Conservation (phyloP, 53 echinoderm and acorn worm species). For the Paracentrotus lividus region DNA sequence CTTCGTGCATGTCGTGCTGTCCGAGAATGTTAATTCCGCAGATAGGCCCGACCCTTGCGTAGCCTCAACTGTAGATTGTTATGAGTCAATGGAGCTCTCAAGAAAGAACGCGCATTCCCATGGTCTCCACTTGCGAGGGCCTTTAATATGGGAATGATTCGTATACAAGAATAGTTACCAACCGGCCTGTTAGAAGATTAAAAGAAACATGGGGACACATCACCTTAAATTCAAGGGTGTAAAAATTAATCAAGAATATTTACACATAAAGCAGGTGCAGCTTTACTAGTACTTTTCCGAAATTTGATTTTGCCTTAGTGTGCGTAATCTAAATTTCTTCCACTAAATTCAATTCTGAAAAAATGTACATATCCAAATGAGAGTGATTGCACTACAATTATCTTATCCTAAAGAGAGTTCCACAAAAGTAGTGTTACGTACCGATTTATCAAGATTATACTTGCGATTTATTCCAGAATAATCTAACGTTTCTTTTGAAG, state of each 20-base stretch:
- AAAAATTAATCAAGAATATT: too few relatives aligned
- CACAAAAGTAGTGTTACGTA: neutral
- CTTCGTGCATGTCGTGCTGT: too few relatives aligned
- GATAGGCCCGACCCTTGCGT: too few relatives aligned
- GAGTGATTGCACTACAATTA: neutral
- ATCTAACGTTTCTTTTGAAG: slow-evolving; percentile 12
- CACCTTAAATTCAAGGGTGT: too few relatives aligned
- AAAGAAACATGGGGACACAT: neutral
- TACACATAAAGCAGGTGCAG: neutral
- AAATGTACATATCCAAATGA: neutral
- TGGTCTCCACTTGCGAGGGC: too few relatives aligned
- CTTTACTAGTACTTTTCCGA: neutral
- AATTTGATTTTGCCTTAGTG: neutral
- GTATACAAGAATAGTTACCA: too few relatives aligned
- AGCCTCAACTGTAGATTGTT: too few relatives aligned
- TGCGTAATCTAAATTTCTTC: neutral
- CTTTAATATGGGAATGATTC: too few relatives aligned
- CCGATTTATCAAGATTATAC: slow-evolving; percentile 23
- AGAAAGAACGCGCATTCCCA: too few relatives aligned
- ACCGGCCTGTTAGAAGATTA: neutral
- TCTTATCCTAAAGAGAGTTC: neutral
- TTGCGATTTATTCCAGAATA: neutral
- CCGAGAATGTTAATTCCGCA: too few relatives aligned
- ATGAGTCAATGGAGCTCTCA: too few relatives aligned
- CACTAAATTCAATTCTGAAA: neutral